Evolutionary conservation across 2,113 vertebrate genomes (phyloP), one percentile per base, ranked within the genome.

Genomic region (Phylloscopus trochiloides): DNA sequence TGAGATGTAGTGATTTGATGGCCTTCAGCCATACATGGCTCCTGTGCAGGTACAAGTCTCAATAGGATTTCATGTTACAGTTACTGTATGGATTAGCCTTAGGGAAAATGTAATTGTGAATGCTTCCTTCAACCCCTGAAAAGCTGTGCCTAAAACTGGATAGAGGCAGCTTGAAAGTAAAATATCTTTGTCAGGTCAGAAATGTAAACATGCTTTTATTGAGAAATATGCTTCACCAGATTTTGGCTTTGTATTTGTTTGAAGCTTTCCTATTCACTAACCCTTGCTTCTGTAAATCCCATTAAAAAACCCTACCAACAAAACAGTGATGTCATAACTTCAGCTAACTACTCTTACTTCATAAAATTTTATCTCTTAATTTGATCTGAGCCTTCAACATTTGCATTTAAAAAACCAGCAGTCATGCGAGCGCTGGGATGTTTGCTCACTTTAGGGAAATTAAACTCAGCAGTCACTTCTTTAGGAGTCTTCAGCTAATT

Each of bases 401-500:
- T 68, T 48, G 42, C 74, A 38, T 42, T 43, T 45, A 13, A 42
- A 62, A 70, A 29, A 15, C 5, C 17, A 40, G 24, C 32, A 66
- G 31, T 67, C 42, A 10, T n/a, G 38, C 21, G 62, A 94, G 29
- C 14, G n/a, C 65, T 68, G 76, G 67, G 40, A 7, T 61, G 22
- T 54, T 68, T 92, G 57, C 20, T 85, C 2, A 1, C 42, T 85
- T 73, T 14, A 32, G 84, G 40, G 74, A 71, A 82, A 61, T 72
- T 25, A 48, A 86, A 66, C 42, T 85, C 42, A 62, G 31, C 58
- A 68, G 73, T 71, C 51, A 14, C 50, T 94, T 81, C 52, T 94
- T 82, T 54, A 73, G 86, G 80, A 94, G 77, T 76, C 94, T 57
- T 96, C 79, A 93, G 66, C 86, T 86, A 86, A 85, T 81, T 92